Evolutionary conservation across 1,140 invertebrate genomes (phyloP).

Genomic region (Glossosoma conforme): DNA sequence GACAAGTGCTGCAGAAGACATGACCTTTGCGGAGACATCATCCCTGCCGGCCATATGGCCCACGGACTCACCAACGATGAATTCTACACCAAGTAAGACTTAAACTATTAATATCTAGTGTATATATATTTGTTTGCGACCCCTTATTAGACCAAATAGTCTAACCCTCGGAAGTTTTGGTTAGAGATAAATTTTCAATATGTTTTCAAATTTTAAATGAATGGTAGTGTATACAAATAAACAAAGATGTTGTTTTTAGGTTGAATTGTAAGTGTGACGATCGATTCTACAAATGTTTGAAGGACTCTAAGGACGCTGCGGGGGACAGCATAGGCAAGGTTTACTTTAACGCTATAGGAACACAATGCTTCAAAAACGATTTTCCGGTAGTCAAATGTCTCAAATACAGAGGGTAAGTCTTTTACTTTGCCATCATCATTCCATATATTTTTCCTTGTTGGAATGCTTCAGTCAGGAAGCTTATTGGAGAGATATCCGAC

Average conservation of each 20-base stretch:
- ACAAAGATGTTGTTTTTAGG: no score
- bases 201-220: no score
- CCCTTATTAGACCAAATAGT: no score
- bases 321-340: conserved; percentile 56
- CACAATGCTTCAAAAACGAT: conserved; percentile 63
- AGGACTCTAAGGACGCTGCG: conserved; percentile 42
- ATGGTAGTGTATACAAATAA: conserved; percentile 12
- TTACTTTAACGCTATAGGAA: conserved; percentile 63
- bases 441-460: no score
- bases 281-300: conserved; percentile 61
- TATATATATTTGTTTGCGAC: neutral
- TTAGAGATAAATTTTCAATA: no score
- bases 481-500: no score
- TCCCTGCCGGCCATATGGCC: conserved; percentile 52
- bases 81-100: conserved; percentile 55
- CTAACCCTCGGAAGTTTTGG: no score
- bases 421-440: no score
- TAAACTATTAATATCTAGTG: neutral
- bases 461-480: no score
- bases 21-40: conserved; percentile 65
- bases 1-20: conserved; percentile 76
- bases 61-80: conserved; percentile 60
- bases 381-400: conserved; percentile 58
- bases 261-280: conserved; percentile 66
- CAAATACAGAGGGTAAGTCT: conserved; percentile 37